Percentiles rank a stretch among this genome's conserved stretches.
Evolutionary conservation across 2,113 vertebrate species (phyloP).

Genomic region (Gopherus evgoodei): DNA sequence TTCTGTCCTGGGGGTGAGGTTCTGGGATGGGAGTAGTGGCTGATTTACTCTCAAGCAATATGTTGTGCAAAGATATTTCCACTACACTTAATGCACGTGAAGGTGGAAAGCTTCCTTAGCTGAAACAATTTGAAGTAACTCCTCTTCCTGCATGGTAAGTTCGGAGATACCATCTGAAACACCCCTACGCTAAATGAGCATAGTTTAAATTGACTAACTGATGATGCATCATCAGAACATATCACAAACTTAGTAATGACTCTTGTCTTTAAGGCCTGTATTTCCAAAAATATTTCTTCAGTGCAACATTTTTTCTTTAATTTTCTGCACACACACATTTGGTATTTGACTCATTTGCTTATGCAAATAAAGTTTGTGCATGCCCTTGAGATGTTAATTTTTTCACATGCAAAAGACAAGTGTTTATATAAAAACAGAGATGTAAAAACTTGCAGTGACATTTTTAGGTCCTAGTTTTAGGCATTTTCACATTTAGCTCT

Average conservation of each 20-base stretch:
- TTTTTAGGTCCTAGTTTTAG: neutral
- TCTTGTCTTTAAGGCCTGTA: neutral
- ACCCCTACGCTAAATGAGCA: neutral
- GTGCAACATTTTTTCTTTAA: fast-evolving
- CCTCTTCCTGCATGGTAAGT: neutral
- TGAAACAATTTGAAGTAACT: conserved; percentile 47
- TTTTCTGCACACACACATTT: neutral
- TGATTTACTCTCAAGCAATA: neutral
- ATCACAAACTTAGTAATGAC: neutral
- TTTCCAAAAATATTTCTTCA: neutral
- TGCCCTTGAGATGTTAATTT: fast-evolving
- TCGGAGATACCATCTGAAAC: conserved; percentile 9
- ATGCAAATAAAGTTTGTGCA: neutral
- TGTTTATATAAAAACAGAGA: neutral
- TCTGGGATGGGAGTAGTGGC: neutral
- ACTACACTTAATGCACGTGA: neutral
- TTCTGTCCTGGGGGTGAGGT: conserved; percentile 51
- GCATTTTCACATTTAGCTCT: neutral
- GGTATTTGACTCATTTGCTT: neutral
- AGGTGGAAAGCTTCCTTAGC: conserved; percentile 6
- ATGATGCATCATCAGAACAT: conserved; percentile 13
- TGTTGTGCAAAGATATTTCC: conserved; percentile 2
- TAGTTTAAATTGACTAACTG: neutral
- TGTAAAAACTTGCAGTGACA: neutral
- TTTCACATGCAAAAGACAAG: neutral